A percentile compares a stretch with the other conserved stretches of the same genome.
phyloP scores from a whole-genome alignment of 2,113 vertebrate species.

The Xyrauchen texanus region DNA sequence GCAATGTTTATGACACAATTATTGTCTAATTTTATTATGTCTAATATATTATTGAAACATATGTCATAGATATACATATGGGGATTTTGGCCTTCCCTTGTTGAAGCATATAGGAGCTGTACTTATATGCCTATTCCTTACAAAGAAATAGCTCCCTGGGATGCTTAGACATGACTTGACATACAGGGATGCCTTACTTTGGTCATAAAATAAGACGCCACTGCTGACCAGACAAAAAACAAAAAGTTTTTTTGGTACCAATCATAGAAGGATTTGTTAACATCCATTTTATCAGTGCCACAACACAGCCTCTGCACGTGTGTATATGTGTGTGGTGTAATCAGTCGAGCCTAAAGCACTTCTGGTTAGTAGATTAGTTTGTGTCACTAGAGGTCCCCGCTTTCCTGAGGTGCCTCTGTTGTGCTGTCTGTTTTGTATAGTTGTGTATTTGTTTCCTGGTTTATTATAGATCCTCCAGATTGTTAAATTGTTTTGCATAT shows the following conservation, averaged over 20 bases:
- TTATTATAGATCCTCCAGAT: slow-evolving; percentile 53
- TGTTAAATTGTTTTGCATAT: slow-evolving; percentile 62
- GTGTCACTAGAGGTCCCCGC: slow-evolving; percentile 29
- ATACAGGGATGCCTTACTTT: too few relatives aligned
- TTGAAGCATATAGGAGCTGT: too few relatives aligned
- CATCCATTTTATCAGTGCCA: neutral
- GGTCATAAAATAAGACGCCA: too few relatives aligned
- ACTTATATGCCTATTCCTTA: too few relatives aligned
- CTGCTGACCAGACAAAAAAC: neutral
- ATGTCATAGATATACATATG: too few relatives aligned
- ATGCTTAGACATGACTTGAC: too few relatives aligned
- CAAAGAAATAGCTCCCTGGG: too few relatives aligned
- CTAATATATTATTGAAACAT: too few relatives aligned
- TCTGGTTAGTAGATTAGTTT: slow-evolving; percentile 43
- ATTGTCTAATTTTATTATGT: too few relatives aligned
- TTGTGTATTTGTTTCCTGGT: slow-evolving; percentile 60
- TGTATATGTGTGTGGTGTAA: slow-evolving; percentile 13
- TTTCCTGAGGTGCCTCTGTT: slow-evolving; percentile 38
- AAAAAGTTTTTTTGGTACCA: slow-evolving; percentile 13
- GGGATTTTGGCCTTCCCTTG: too few relatives aligned
- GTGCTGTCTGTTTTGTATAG: slow-evolving; percentile 57
- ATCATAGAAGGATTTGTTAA: slow-evolving; percentile 20
- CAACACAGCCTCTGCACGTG: neutral
- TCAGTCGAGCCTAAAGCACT: slow-evolving; percentile 22
- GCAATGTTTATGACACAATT: too few relatives aligned